Evolutionary conservation across 2,113 vertebrate genomes (phyloP), one percentile per base, ranked within the genome.

Genomic region (Siphamia tubifer): DNA sequence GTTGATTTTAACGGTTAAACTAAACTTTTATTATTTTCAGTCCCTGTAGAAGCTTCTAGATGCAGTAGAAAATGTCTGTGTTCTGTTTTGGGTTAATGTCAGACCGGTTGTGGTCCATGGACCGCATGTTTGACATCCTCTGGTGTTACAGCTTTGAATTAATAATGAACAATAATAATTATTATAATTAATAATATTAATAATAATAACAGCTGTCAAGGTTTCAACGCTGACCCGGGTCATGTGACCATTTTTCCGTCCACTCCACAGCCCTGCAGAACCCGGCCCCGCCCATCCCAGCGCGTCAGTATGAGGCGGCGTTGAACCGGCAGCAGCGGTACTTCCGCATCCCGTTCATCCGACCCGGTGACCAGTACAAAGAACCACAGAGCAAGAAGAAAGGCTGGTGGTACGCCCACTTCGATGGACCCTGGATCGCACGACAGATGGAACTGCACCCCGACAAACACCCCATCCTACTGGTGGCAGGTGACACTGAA

Each of bases 321-420:
- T 87, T 93, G 76, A 96, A 94, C 86, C 90, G 96, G 0, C 94
- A 96, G 16, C 98, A 99, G 81, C 94, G 98, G 4, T 99, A 95
- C 83, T 99, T 99, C 89, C 95, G 97, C 19, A 99, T 99, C 70
- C 97, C 97, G 0, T 99, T 99, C 90, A 94, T 99, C 83, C 95
- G 98, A 1, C 98, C 98, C 0, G 93, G 94, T 0, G 98, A 99
- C 72, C 95, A 97, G 62, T 99, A 95, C 92, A 98, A 99, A 39
- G 96, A 99, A 20, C 95, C 94, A 0, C 94, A 95, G 88, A 92
- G 69, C 81, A 98, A 96, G 89, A 99, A 99, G 84, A 99, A 99
- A 74, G 98, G 97, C 9, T 99, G 98, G 98, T 99, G 98, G 98
- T 99, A 98, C 0, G 97, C 98, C 0, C 98, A 99, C 79, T 99